These are phyloP conservation scores for Piaya cayana DNA, from an alignment of 2,113 vertebrate species.

Conservation along the genomic window DNA sequence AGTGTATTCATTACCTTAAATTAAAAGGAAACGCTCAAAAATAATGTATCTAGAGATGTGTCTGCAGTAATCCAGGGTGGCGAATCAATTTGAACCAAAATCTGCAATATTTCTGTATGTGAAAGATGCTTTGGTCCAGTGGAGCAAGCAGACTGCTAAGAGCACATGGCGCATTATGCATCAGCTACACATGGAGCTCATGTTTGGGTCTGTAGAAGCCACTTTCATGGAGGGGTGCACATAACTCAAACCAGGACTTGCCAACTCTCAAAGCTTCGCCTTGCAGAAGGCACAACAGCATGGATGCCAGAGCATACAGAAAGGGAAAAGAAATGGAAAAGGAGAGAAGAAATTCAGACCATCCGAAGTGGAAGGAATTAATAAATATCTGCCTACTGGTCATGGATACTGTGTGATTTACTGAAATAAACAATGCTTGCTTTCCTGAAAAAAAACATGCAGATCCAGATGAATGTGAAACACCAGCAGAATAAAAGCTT, in stretches of 20 bases:
- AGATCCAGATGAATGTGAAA: neutral
- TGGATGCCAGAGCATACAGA: fast-evolving
- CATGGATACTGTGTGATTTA: neutral
- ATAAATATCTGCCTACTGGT: neutral
- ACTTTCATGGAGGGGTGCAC: fast-evolving
- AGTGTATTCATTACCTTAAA: conserved; percentile 8
- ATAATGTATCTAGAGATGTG: neutral
- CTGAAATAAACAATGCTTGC: neutral
- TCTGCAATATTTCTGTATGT: neutral
- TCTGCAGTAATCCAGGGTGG: neutral
- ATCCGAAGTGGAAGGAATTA: neutral
- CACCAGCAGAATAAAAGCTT: neutral
- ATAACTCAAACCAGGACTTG: neutral
- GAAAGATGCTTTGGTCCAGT: neutral
- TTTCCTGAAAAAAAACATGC: neutral
- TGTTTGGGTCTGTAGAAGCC: neutral
- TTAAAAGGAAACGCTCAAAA: conserved; percentile 14
- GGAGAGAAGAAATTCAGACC: neutral
- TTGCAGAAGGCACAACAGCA: neutral
- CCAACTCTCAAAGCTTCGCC: neutral
- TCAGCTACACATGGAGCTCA: neutral
- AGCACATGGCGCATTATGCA: neutral
- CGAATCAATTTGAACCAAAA: neutral
- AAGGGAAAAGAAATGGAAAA: neutral
- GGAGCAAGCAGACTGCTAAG: neutral